These are phyloP conservation scores for Premnoplex brunnescens DNA, from an alignment of 2,797 vertebrate genomes.

Conservation along the genomic window DNA sequence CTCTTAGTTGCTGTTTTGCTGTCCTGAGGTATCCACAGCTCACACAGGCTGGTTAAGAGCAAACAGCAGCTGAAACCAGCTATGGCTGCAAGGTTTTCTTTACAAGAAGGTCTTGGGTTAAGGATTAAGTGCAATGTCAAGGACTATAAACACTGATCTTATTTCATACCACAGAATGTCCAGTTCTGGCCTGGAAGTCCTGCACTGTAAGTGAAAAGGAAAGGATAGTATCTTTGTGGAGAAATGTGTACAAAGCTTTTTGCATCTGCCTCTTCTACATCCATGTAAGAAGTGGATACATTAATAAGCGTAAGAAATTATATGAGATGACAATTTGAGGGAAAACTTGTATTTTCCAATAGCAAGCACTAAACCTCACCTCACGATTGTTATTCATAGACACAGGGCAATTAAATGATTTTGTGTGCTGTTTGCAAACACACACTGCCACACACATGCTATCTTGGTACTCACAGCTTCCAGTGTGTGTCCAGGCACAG, in stretches of 20 bases:
- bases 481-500: fast-evolving
- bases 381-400: neutral
- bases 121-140: neutral
- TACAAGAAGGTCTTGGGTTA: neutral
- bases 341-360: neutral
- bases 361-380: neutral
- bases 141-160: neutral
- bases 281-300: neutral
- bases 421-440: neutral
- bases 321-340: neutral
- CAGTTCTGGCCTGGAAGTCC: neutral
- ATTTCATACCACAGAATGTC: neutral
- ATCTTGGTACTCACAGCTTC: neutral
- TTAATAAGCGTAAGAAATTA: neutral
- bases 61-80: neutral
- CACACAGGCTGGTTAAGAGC: neutral
- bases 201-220: neutral
- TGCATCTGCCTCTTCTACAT: neutral
- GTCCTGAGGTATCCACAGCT: neutral
- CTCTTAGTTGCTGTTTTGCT: neutral
- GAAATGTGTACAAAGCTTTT: neutral
- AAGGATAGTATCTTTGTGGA: neutral
- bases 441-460: fast-evolving
- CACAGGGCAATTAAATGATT: neutral
- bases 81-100: neutral